phyloP scores from a whole-genome alignment of 2,797 vertebrate genomes.

The Aulostomus chinensis region DNA sequence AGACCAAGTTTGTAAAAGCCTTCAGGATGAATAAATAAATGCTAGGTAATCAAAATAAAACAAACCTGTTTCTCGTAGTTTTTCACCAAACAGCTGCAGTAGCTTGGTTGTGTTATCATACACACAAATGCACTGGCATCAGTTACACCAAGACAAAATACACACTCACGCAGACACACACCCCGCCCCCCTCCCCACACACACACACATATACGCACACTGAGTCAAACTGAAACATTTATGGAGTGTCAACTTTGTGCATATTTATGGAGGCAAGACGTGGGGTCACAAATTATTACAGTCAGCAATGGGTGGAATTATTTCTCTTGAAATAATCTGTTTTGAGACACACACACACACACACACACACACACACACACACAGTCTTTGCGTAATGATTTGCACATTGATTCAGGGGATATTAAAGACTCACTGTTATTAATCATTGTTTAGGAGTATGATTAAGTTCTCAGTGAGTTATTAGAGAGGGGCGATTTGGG shows the following conservation, averaged over 20 bases:
- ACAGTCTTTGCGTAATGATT: constrained; percentile 48
- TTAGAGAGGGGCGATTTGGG: constrained; percentile 18
- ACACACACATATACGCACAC: constrained; percentile 1
- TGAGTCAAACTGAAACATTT: constrained; percentile 36
- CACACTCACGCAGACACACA: no score
- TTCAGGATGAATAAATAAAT: constrained; percentile 16
- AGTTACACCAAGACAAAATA: no score
- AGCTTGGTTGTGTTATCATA: constrained; percentile 23
- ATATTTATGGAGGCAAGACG: constrained; percentile 52
- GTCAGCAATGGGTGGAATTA: constrained; percentile 47
- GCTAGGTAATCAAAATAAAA: neutral
- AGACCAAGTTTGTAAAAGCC: neutral
- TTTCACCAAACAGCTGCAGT: constrained; percentile 32
- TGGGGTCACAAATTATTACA: constrained; percentile 51
- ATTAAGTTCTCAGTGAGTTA: constrained; percentile 54
- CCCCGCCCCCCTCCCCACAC: no score
- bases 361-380: neutral
- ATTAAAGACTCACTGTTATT: constrained; percentile 51
- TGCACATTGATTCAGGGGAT: constrained; percentile 50
- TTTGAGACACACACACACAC: constrained; percentile 11
- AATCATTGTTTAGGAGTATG: constrained; percentile 39
- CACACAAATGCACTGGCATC: no score
- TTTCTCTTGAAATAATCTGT: constrained; percentile 57
- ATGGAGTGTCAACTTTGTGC: constrained; percentile 25
- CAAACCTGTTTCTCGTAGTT: no score